Evolutionary conservation across 2,888 invertebrate species (phyloP).

Genomic region (Plagodis pulveraria): DNA sequence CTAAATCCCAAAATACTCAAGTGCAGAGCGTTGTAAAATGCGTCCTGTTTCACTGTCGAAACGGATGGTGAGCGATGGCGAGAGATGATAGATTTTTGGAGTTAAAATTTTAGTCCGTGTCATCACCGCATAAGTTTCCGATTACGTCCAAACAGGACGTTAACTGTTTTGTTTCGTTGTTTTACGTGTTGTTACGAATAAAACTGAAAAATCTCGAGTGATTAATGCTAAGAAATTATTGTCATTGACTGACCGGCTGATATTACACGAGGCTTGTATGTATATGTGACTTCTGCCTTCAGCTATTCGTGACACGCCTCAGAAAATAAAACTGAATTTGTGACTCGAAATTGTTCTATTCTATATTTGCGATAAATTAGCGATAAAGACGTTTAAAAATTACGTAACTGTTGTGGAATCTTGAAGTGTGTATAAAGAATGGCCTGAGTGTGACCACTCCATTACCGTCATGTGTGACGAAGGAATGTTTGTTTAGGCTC

Average conservation of each 20-base stretch:
- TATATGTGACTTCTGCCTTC: conserved; percentile 84
- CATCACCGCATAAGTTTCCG: conserved; percentile 79
- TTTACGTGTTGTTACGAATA: conserved; percentile 69
- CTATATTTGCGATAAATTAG: conserved; percentile 82
- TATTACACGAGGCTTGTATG: conserved; percentile 86
- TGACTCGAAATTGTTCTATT: conserved; percentile 78
- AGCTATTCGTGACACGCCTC: conserved; percentile 85
- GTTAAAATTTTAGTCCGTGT: conserved; percentile 84
- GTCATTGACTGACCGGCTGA: conserved; percentile 86
- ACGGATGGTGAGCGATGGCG: conserved; percentile 85
- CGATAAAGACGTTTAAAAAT: conserved; percentile 81
- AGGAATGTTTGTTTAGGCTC: conserved; percentile 85
- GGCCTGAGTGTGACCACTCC: conserved; percentile 84
- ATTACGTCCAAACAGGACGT: conserved; percentile 69
- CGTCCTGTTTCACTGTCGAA: conserved; percentile 82
- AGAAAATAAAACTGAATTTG: conserved; percentile 83
- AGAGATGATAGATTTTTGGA: conserved; percentile 85
- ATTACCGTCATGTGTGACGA: conserved; percentile 85
- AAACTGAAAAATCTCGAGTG: conserved; percentile 70
- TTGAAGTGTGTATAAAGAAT: conserved; percentile 83
- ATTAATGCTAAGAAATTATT: conserved; percentile 80
- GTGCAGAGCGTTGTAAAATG: conserved; percentile 82
- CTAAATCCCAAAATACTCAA: conserved; percentile 72
- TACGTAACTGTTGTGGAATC: conserved; percentile 85
- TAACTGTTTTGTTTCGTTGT: conserved; percentile 70